Percentiles rank a stretch among this genome's conserved stretches.
These are phyloP conservation scores for Cordylochernes scorpioides DNA, from an alignment of 2,888 invertebrate species.

Conservation along the genomic window DNA sequence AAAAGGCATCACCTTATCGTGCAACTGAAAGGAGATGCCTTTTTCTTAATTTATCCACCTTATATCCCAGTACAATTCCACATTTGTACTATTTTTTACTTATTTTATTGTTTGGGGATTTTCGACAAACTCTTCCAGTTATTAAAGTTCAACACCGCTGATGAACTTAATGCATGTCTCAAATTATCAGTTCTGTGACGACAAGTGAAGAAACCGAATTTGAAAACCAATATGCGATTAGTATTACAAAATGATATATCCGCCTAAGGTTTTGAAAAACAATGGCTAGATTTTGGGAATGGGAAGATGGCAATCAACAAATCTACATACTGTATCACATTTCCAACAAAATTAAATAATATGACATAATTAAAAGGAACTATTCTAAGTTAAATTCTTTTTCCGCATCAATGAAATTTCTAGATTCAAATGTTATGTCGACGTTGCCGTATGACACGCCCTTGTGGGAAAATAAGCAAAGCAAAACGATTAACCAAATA, in stretches of 20 bases:
- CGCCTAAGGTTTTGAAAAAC: conserved; percentile 4
- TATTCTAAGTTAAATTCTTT: no score
- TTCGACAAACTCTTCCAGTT: conserved; percentile 15
- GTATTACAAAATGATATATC: conserved; percentile 4
- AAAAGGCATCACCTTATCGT: no score
- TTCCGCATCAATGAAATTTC: no score
- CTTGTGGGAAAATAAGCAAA: no score
- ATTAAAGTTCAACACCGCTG: conserved; percentile 10
- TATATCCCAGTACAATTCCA: no score
- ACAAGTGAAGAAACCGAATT: conserved; percentile 5
- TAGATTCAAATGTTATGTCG: no score
- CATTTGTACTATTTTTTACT: no score
- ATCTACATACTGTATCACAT: no score
- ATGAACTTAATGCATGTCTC: conserved; percentile 15
- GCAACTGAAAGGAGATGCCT: no score
- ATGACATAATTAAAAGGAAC: neutral
- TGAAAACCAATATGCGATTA: conserved; percentile 11
- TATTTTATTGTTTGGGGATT: conserved; percentile 15
- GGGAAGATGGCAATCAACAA: conserved; percentile 3
- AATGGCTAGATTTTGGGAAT: conserved; percentile 8
- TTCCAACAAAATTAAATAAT: conserved; percentile 3
- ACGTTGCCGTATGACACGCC: no score
- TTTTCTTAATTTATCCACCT: no score
- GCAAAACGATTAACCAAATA: no score
- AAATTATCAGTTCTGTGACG: conserved; percentile 15